These are phyloP conservation scores for Alloscopus bannaensis DNA, from an alignment of 2,888 invertebrate genomes.

Conservation along the genomic window DNA sequence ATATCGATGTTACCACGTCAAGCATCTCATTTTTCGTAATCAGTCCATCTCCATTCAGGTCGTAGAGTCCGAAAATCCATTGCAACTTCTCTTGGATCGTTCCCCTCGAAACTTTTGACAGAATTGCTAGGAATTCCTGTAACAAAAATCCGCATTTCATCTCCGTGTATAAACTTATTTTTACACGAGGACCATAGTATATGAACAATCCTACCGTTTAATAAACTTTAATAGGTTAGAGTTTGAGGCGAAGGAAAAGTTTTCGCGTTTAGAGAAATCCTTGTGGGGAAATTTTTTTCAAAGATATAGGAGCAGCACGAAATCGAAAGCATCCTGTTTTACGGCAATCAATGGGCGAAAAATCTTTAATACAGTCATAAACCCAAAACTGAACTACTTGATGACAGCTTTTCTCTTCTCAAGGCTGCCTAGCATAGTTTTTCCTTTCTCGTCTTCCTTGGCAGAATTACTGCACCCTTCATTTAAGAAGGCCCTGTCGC, in stretches of 20 bases:
- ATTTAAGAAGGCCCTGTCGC: no score
- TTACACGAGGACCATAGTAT: no score
- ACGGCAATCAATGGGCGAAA: no score
- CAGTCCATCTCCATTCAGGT: slow-evolving; percentile 89
- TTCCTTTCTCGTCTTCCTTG: no score
- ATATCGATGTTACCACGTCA: slow-evolving; percentile 88
- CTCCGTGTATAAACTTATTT: no score
- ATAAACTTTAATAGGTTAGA: neutral
- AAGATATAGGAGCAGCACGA: no score
- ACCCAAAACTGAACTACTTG: neutral
- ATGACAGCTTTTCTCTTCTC: slow-evolving; percentile 12
- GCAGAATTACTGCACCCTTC: no score
- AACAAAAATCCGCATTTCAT: slow-evolving; percentile 49
- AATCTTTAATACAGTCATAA: slow-evolving; percentile 8
- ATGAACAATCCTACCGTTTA: no score
- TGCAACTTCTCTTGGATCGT: slow-evolving; percentile 89
- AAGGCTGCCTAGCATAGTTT: no score
- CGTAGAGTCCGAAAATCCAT: slow-evolving; percentile 93
- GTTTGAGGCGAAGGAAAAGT: no score
- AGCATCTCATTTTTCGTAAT: slow-evolving; percentile 90
- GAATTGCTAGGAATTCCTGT: slow-evolving; percentile 89
- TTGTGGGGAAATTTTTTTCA: neutral
- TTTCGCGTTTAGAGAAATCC: neutral
- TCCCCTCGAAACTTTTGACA: slow-evolving; percentile 90
- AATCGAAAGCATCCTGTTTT: no score